Evolutionary conservation across 1,140 invertebrate genomes (phyloP), one percentile per base, ranked within the genome.

Genomic region (Zaprionus capensis): DNA sequence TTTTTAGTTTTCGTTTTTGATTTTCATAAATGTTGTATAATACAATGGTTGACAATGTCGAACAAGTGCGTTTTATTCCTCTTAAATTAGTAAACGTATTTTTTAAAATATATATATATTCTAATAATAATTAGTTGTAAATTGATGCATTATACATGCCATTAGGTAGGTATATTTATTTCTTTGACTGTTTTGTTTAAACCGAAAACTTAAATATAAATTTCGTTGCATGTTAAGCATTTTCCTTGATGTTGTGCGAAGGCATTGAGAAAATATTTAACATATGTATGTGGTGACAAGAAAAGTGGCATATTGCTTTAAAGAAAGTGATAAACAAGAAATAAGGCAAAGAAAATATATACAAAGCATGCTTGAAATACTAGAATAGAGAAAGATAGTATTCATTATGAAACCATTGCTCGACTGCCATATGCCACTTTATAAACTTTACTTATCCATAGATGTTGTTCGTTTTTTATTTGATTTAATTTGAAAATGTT

Each of bases 121-220:
- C 5, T 9, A 46, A 67, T 67, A 26, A 71, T 38, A 81, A 75
- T 61, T 76, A 76, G 44, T 68, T 66, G 67, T 65, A 44, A 65
- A 76, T 76, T 82, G 61, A 75, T 64, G 65, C 65, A 51, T 73
- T 81, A 55, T 76, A 76, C 69, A 80, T 77, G 81, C 68, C 80
- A 71, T 66, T 85, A 72, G 82, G 82, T 85, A 85, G 82, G 82
- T 85, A 85, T 81, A 67, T 78, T 62, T 69, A 58, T 59, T 80
- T 77, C 20, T 65, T 63, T 70, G 61, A 56, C 71, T 69, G 55
- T 55, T 65, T 80, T 41, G 51, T 70, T 82, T 67, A 15, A 20
- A n/a, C 12, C 20, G 4, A 36, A 57, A 56, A 55, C 41, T 36
- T n/a, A 69, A 59, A 38, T 31, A 7, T 7, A 57, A 58, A 58